phyloP scores from a whole-genome alignment of 2,113 vertebrate genomes.

The Falco punctatus region DNA sequence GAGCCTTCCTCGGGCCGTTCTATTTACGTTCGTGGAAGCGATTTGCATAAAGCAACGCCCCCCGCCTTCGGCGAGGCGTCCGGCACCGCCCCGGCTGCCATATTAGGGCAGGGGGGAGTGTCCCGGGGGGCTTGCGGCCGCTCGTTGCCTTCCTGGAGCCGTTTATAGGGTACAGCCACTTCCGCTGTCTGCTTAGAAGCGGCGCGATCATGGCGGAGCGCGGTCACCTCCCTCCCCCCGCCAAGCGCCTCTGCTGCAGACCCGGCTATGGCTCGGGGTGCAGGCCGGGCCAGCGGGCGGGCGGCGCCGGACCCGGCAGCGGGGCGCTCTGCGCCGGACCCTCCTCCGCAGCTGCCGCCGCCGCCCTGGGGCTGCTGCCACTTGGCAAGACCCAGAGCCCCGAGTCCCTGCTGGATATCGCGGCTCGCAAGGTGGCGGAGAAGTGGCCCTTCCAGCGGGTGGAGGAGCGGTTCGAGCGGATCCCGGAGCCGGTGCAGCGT shows the following conservation, averaged over 20 bases:
- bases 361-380: conserved; percentile 46
- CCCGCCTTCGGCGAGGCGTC: neutral
- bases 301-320: conserved; percentile 25
- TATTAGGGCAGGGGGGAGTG: no score
- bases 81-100: conserved; percentile 72
- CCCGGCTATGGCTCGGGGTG: conserved; percentile 73
- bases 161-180: conserved; percentile 89
- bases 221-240: conserved; percentile 81
- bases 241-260: conserved; percentile 92
- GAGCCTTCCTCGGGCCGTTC: neutral
- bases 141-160: conserved; percentile 78
- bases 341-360: no score
- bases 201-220: conserved; percentile 95
- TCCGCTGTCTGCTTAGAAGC: conserved; percentile 88
- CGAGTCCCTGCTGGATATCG: conserved; percentile 92
- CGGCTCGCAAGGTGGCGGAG: conserved; percentile 91
- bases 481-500: conserved; percentile 94
- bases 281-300: conserved; percentile 74
- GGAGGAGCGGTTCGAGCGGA: conserved; percentile 94
- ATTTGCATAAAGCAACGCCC: conserved; percentile 60
- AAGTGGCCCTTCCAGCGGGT: conserved; percentile 97
- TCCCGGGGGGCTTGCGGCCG: conserved; percentile 47
- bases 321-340: no score
- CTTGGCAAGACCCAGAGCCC: conserved; percentile 87
- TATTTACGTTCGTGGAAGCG: conserved; percentile 69